A percentile compares a stretch with the other conserved stretches of the same genome.
These are phyloP conservation scores for Andricus quercusramuli DNA, from an alignment of 2,888 invertebrate genomes.

Conservation along the genomic window DNA sequence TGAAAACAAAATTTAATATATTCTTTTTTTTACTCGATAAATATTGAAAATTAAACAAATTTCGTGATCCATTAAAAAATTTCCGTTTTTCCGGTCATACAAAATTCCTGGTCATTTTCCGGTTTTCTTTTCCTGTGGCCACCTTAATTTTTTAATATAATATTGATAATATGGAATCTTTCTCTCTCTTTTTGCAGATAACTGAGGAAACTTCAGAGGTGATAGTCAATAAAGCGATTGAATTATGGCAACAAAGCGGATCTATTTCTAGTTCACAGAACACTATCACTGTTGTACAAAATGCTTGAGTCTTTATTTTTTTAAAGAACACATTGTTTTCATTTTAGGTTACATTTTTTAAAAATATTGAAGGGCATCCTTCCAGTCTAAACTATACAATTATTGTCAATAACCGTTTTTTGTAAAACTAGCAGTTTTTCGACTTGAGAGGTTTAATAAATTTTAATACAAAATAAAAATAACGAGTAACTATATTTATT, in stretches of 20 bases:
- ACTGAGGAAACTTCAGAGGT: constrained; percentile 90
- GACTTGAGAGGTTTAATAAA: too few species aligned
- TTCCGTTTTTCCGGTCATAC: too few species aligned
- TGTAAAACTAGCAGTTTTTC: too few species aligned
- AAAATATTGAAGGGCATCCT: background rate
- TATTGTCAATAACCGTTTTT: constrained; percentile 6
- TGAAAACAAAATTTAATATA: too few species aligned
- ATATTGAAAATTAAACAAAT: too few species aligned
- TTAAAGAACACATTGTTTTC: background rate
- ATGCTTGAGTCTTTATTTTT: constrained; percentile 49
- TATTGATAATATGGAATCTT: background rate
- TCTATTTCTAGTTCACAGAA: constrained; percentile 77
- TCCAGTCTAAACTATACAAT: background rate
- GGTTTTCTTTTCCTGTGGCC: too few species aligned
- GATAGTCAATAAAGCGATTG: constrained; percentile 91
- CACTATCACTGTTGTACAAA: constrained; percentile 51
- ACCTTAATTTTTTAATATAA: background rate
- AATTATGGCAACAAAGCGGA: constrained; percentile 91
- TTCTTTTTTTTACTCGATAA: too few species aligned
- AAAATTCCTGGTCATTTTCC: too few species aligned
- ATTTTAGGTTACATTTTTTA: background rate
- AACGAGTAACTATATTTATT: too few species aligned
- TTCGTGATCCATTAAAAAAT: too few species aligned
- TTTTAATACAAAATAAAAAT: too few species aligned
- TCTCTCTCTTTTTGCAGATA: constrained; percentile 80